phyloP scores from a whole-genome alignment of 2,888 invertebrate species.

The Chromoteleia sp. region DNA sequence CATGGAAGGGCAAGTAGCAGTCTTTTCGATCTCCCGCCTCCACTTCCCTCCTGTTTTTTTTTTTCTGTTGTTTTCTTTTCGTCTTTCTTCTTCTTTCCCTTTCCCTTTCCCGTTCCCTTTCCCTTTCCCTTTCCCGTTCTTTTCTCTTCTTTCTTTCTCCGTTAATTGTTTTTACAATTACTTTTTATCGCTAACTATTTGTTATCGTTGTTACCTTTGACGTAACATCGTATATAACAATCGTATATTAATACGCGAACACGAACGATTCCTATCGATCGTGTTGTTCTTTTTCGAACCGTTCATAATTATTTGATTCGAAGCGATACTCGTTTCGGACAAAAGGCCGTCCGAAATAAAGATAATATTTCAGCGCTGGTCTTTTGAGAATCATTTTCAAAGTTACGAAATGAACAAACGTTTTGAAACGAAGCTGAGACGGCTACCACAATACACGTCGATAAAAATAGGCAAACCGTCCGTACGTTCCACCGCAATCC shows the following conservation, averaged over 20 bases:
- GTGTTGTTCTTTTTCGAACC: constrained; percentile 25
- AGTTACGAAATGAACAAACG: constrained; percentile 67
- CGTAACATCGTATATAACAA: not conserved
- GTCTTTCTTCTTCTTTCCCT: too few species aligned
- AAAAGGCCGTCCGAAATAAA: constrained; percentile 39
- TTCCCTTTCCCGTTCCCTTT: too few species aligned
- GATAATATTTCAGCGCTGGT: constrained; percentile 52
- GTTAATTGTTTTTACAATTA: too few species aligned
- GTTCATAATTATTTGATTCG: constrained; percentile 33
- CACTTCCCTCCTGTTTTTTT: too few species aligned
- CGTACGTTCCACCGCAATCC: constrained; percentile 53
- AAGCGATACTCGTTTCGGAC: constrained; percentile 21
- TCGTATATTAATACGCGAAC: not conserved
- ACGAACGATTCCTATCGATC: too few species aligned
- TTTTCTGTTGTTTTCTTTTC: too few species aligned
- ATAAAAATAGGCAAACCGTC: constrained; percentile 66
- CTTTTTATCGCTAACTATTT: too few species aligned
- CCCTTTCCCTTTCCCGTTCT: too few species aligned
- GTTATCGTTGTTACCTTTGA: too few species aligned
- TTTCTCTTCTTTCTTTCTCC: too few species aligned
- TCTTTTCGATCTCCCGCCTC: too few species aligned
- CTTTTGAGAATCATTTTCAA: constrained; percentile 62
- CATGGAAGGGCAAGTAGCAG: too few species aligned
- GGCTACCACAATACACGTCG: constrained; percentile 53
- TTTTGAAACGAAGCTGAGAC: constrained; percentile 67